Evolutionary conservation across 2,113 vertebrate genomes (phyloP), one percentile per base, ranked within the genome.

Genomic region (Rhagologus leucostigma): DNA sequence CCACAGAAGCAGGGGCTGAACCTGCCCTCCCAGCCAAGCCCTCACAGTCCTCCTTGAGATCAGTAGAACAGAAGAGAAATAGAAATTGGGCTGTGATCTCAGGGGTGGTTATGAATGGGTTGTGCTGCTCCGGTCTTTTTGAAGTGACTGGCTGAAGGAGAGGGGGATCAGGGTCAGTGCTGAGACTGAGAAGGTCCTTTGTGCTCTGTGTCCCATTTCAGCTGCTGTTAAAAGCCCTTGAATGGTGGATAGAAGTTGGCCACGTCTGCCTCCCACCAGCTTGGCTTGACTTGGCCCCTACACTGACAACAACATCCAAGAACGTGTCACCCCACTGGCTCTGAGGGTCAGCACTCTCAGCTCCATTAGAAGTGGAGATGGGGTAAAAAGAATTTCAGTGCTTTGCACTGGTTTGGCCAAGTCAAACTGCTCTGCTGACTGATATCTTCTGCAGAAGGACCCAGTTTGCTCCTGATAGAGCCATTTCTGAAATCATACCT

Each of bases 241-340:
- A 50, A 4, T 30, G 15, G 8, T 49, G 46, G 14, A 24, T 33
- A 62, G 27, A 27, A 47, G 21, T 68, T 79, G 75, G 49, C 32
- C 39, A 24, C 0, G 0, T 44, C 46, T 91, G 14, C 69, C 33
- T 67, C 44, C 57, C 49, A 64, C 21, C 74, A 56, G 1, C 63
- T 30, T 82, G 56, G 33, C 37, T 62, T 16, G 26, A 4, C 32
- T 81, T 49, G 70, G 17, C 23, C 29, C 15, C 41, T 68, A 1
- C 0, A 0, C n/a, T 44, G 55, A 22, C n/a, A 47, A 4, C 29
- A 50, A 1, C 16, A 41, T 50, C 30, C 17, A 33, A 39, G 67
- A 59, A 24, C 0, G 0, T 29, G 10, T 57, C 35, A 47, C 49
- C 41, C 73, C 26, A 3, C 24, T 41, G 23, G 27, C 11, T 81